Percentiles rank a stretch among this genome's conserved stretches.
These are phyloP conservation scores for Enteromius afrohamiltoni DNA, from an alignment of 2,797 vertebrate species.

Conservation along the genomic window DNA sequence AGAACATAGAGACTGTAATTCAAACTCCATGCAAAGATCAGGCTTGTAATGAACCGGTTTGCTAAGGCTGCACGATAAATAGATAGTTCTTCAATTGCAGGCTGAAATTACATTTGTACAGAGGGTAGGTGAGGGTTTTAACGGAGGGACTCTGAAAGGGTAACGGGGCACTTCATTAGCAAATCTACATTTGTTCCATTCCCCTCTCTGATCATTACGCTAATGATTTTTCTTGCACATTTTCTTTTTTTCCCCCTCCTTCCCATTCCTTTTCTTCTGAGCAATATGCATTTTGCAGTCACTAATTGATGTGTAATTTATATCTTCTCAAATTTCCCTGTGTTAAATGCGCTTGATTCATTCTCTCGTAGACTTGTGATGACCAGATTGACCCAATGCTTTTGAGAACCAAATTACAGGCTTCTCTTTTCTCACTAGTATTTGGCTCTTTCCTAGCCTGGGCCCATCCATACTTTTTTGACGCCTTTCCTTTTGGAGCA, in stretches of 20 bases:
- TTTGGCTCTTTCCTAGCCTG: neutral
- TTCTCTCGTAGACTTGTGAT: conserved; percentile 7
- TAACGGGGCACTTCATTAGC: conserved; percentile 44
- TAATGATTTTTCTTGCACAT: conserved; percentile 43
- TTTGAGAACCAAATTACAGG: neutral
- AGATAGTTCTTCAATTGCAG: conserved; percentile 38
- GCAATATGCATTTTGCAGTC: conserved; percentile 24
- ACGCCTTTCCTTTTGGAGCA: no score
- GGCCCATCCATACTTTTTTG: no score
- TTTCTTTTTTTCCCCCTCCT: no score
- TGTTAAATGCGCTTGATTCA: conserved; percentile 17
- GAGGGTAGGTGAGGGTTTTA: conserved; percentile 32
- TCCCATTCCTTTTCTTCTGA: conserved; percentile 13
- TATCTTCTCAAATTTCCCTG: neutral
- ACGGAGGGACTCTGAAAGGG: conserved; percentile 15
- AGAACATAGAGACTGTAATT: neutral
- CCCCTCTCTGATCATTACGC: conserved; percentile 45
- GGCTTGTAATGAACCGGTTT: conserved; percentile 42
- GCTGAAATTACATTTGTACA: conserved; percentile 37
- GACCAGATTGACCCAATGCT: conserved; percentile 9
- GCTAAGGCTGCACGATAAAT: conserved; percentile 31
- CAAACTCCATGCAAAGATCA: conserved; percentile 29
- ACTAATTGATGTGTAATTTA: conserved; percentile 38
- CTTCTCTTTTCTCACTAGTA: neutral
- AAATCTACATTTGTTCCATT: conserved; percentile 26